Evolutionary conservation across 1,140 invertebrate genomes (phyloP).

Genomic region (Drosophila kohkoa): DNA sequence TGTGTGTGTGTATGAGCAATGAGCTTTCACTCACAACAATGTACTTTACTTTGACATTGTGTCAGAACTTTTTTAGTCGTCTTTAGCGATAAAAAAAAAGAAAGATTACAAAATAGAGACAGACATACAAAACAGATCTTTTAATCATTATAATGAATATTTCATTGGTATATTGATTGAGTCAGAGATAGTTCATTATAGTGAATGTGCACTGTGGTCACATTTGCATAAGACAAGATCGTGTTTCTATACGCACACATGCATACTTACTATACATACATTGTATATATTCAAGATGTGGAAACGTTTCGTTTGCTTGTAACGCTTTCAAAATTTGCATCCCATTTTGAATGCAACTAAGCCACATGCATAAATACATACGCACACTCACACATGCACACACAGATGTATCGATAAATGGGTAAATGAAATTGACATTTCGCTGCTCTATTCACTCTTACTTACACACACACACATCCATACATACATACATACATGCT

Average conservation of each 20-base stretch:
- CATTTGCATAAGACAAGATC: conserved; percentile 8
- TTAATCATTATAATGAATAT: too few relatives aligned
- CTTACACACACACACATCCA: neutral
- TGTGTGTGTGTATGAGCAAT: neutral
- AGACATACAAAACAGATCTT: too few relatives aligned
- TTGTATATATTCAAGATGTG: conserved; percentile 15
- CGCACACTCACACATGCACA: neutral
- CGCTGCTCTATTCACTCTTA: neutral
- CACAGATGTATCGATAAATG: conserved; percentile 12
- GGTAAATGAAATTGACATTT: conserved; percentile 37
- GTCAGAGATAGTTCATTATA: neutral
- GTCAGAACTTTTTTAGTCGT: neutral
- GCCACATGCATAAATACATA: conserved; percentile 43
- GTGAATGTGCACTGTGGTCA: neutral
- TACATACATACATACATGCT: neutral
- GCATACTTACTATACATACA: too few relatives aligned
- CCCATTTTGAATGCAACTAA: conserved; percentile 40
- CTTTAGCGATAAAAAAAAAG: neutral
- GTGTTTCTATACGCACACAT: neutral
- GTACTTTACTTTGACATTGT: neutral
- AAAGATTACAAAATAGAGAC: too few relatives aligned
- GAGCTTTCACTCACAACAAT: neutral
- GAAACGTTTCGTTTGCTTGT: conserved; percentile 3
- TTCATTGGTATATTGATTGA: too few relatives aligned
- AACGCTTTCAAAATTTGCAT: conserved; percentile 36